Base-by-base conservation (phyloP, 2,113 vertebrate species). In the Rhinichthys klamathensis region DNA sequence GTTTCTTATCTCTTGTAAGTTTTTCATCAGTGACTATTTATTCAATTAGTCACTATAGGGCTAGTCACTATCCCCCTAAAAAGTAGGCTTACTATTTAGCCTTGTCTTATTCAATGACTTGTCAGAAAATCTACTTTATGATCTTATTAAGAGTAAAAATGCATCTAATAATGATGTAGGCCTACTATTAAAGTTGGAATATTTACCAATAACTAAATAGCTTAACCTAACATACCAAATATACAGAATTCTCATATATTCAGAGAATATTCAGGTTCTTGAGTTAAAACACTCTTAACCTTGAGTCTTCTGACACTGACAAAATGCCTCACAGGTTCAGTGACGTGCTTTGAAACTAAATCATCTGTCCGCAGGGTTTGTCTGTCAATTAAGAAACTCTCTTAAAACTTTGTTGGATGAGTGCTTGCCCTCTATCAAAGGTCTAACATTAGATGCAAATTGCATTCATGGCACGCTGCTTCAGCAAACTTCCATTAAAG, bases 401-500 rank as follows among this genome's bases (percentile, higher is more conserved):
- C 16, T 83, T 77, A 35, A n/a, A 74, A 56, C 35, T 38, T 6
- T 46, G 7, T 67, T 76, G 38, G 79, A 51, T 56, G 38, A 85
- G 74, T n/a, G 74, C 74, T 79, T 77, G 63, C 72, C 51, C 54
- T 77, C 35, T 41, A 58, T 87, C 77, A 87, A 46, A 82, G 35
- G 77, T 69, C 30, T 70, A 70, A 78, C 86, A 46, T 44, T 56
- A n/a, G 7, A 81, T 76, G 23, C 30, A 69, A 80, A 82, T 44
- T 76, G 86, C 41, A 77, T 63, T 84, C 60, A 87, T 69, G 51
- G 70, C 67, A 21, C 44, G 4, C 25, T 72, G 86, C 78, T 84
- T 81, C 72, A 76, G 56, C 46, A 54, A 76, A 74, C 38, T 70
- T 85, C 78, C 83, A 87, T 82, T 87, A 85, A 65, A 82, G 78